These are phyloP conservation scores for Nycticebus coucang DNA, from an alignment of 2,113 vertebrate species.

Conservation along the genomic window DNA sequence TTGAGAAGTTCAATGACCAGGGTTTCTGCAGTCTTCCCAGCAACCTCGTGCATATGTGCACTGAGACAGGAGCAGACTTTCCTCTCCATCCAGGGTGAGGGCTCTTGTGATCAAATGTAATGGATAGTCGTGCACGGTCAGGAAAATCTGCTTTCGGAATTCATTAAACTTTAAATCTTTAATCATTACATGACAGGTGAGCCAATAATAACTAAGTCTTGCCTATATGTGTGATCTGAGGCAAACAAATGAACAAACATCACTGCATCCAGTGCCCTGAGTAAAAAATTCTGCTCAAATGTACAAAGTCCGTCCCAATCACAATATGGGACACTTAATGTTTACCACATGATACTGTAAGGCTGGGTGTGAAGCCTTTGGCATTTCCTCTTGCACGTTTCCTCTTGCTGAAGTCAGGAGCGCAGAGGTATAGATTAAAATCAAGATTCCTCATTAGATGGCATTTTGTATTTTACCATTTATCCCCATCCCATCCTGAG, in stretches of 20 bases:
- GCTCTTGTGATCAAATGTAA: neutral
- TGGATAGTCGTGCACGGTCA: neutral
- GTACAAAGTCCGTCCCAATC: neutral
- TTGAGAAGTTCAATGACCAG: neutral
- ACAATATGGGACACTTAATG: fast-evolving
- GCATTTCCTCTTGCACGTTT: neutral
- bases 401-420: neutral
- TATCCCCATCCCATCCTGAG: neutral
- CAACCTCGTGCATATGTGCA: neutral
- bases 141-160: constrained; percentile 11
- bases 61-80: neutral
- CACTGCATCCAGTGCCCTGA: neutral
- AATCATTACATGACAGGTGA: neutral
- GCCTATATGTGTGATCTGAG: neutral
- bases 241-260: neutral
- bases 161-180: neutral
- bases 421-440: neutral
- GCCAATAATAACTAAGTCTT: neutral
- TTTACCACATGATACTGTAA: neutral
- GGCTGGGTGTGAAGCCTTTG: neutral
- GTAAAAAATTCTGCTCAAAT: neutral
- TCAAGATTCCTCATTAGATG: neutral
- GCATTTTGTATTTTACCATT: neutral
- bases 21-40: neutral
- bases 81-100: neutral